Evolutionary conservation across 2,888 invertebrate genomes (phyloP).

Genomic region (Pachymerium ferrugineum): DNA sequence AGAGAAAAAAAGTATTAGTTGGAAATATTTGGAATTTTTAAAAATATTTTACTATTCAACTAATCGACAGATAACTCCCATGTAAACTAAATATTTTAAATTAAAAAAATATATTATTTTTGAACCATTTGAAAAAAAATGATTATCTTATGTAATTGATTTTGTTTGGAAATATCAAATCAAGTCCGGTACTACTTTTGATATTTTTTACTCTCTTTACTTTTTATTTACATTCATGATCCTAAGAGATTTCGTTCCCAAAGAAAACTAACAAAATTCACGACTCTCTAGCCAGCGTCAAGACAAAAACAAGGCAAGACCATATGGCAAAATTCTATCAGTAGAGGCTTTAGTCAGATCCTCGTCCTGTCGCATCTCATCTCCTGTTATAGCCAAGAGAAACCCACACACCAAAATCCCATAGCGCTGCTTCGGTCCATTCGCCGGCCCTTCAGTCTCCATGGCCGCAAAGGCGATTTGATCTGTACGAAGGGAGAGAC

Average conservation of each 20-base stretch:
- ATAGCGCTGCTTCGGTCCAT: conserved; percentile 10
- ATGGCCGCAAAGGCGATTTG: conserved; percentile 21
- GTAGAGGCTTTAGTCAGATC: conserved; percentile 13
- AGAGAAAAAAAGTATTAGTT: no score
- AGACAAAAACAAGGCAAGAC: conserved; percentile 6
- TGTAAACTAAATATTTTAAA: no score
- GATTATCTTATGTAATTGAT: no score
- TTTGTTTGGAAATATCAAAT: no score
- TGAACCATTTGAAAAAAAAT: no score
- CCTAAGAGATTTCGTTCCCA: neutral
- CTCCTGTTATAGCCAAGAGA: conserved; percentile 16
- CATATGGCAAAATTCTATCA: conserved; percentile 11
- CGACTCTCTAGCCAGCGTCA: neutral
- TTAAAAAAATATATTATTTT: no score
- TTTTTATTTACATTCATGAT: conserved; percentile 9
- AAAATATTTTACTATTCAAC: no score
- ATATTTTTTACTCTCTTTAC: neutral
- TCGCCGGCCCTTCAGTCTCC: conserved; percentile 6
- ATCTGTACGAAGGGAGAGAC: neutral
- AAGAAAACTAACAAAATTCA: conserved; percentile 4
- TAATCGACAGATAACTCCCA: no score
- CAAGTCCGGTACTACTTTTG: no score
- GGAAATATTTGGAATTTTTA: no score
- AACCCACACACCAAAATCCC: conserved; percentile 11
- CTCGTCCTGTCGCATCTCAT: conserved; percentile 10